phyloP scores from a whole-genome alignment of 2,888 invertebrate species.

The Magallana nippona region DNA sequence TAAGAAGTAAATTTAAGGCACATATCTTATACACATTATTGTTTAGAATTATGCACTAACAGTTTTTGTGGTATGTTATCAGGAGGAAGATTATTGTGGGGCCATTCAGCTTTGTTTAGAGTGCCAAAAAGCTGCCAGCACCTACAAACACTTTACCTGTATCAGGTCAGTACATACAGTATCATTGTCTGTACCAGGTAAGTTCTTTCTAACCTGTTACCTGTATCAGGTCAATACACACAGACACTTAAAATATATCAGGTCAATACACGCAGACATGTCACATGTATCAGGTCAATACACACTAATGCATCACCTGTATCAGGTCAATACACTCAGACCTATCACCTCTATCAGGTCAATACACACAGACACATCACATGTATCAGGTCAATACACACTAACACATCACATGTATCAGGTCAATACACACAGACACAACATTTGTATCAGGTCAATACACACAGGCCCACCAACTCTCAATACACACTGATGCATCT shows the following conservation, averaged over 20 bases:
- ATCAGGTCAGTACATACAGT: constrained; percentile 86
- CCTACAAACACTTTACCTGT: constrained; percentile 93
- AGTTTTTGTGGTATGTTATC: background rate
- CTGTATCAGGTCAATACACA: constrained; percentile 91
- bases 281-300: constrained; percentile 87
- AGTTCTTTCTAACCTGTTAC: constrained; percentile 89
- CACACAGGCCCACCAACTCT: constrained; percentile 84
- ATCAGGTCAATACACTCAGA: constrained; percentile 86
- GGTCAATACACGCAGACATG: constrained; percentile 91
- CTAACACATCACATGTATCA: constrained; percentile 83
- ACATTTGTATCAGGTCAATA: constrained; percentile 72
- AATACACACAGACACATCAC: constrained; percentile 89
- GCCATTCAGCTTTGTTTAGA: constrained; percentile 94
- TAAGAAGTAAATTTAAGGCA: too few relatives aligned
- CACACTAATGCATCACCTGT: constrained; percentile 85
- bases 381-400: constrained; percentile 89
- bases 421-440: background rate
- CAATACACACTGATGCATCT: constrained; percentile 88
- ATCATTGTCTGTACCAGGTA: constrained; percentile 91
- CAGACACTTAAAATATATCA: constrained; percentile 90
- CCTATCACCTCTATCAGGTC: constrained; percentile 90
- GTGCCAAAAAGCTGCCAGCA: constrained; percentile 91
- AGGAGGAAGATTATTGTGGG: constrained; percentile 90
- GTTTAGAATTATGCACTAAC: background rate
- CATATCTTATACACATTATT: too few relatives aligned